These are phyloP conservation scores for Numida meleagris DNA, from an alignment of 2,113 vertebrate genomes.

Conservation along the genomic window DNA sequence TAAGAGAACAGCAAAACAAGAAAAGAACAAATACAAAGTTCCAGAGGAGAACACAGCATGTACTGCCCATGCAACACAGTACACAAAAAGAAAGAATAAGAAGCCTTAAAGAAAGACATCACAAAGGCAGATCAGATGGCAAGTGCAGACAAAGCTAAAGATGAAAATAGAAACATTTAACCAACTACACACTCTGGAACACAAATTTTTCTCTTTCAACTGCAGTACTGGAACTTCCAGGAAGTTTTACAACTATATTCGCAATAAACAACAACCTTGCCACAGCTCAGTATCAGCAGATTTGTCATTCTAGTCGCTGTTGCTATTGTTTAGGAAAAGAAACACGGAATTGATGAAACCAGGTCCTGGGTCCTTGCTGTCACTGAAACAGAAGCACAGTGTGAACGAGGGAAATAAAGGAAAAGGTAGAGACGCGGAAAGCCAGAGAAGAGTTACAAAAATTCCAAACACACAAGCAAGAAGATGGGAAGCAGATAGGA, in stretches of 20 bases:
- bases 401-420: background rate
- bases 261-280: background rate
- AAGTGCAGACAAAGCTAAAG: background rate
- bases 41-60: background rate
- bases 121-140: background rate
- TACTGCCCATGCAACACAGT: background rate
- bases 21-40: slow-evolving; percentile 29
- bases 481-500: background rate
- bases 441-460: background rate
- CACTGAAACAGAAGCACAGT: background rate
- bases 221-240: background rate
- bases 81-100: background rate
- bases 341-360: background rate
- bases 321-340: slow-evolving; percentile 18
- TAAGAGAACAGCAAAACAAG: slow-evolving; percentile 14
- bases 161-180: background rate
- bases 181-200: background rate
- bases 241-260: background rate
- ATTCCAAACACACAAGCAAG: background rate
- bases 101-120: slow-evolving; percentile 17
- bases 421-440: background rate
- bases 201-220: background rate
- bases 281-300: background rate
- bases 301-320: background rate
- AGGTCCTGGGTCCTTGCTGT: background rate